These are phyloP conservation scores for Anoplolepis gracilipes DNA, from an alignment of 1,140 invertebrate genomes.

Conservation along the genomic window DNA sequence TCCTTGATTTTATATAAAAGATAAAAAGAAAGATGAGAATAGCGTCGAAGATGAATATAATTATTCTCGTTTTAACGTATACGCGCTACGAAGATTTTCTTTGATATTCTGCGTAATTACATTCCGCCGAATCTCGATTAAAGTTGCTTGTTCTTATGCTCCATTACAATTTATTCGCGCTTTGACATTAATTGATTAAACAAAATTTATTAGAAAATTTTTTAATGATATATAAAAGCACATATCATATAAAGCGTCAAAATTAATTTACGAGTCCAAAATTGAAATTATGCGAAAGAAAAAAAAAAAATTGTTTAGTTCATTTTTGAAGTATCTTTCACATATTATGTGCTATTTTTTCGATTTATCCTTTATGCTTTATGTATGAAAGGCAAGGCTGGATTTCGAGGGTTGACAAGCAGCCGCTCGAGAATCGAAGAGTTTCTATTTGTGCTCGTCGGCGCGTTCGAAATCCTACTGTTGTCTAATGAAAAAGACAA, in stretches of 20 bases:
- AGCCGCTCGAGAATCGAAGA: conserved; percentile 2
- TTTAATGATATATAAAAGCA: not conserved
- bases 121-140: not conserved
- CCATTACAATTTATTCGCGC: not conserved
- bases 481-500: conserved; percentile 6
- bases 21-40: not conserved
- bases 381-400: not conserved
- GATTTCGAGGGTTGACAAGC: not conserved
- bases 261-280: no score
- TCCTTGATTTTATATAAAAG: conserved; percentile 4
- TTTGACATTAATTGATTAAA: not conserved
- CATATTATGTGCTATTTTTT: not conserved
- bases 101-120: conserved; percentile 30
- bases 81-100: not conserved
- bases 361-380: not conserved
- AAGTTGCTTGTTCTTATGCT: not conserved
- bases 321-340: not conserved
- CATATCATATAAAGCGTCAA: not conserved
- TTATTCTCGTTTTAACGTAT: conserved; percentile 10
- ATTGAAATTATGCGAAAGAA: not conserved
- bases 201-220: not conserved
- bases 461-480: conserved; percentile 18
- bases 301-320: not conserved
- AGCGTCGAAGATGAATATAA: conserved; percentile 1
- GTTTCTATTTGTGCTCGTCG: conserved; percentile 11